Base-by-base conservation (phyloP, 2,113 vertebrate genomes). In the Myrmecobius fasciatus region DNA sequence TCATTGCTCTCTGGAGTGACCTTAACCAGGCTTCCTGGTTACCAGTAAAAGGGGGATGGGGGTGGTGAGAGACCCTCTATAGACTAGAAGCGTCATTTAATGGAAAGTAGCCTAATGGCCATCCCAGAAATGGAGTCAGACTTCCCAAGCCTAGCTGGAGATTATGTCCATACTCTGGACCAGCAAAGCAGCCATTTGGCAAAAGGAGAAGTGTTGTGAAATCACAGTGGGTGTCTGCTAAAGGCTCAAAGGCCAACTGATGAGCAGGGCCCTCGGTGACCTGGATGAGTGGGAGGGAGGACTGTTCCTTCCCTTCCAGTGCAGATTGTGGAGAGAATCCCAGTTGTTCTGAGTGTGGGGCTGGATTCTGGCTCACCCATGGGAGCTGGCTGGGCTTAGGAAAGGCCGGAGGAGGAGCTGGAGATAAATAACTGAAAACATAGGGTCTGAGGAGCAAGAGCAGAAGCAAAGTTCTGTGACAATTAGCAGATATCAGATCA, bases 181-280 rank as follows among this genome's bases (percentile, higher is more conserved):
- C 75, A 48, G 2, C 91, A 48, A 91, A 90, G 36, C 43, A 90
- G 48, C 91, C 47, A 90, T 94, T 93, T 60, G 31, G 75, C 36
- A 94, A 93, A 94, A 94, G 94, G 56, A 25, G 91, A 83, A 93
- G 25, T 67, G 53, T 75, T 94, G n/a, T 90, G 89, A 48, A 92
- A 91, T 53, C 95, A 90, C 36, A 75, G n/a, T 14, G 54, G 54
- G 17, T 67, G 31, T 56, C 83, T 90, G 4, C 43, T 96, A 95
- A 91, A 89, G 89, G 53, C 26, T 93, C 53, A 90, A 56, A 95
- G 93, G 53, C 54, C 3, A 31, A 31, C 89, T 56, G 54, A 75
- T 53, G 90, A 46, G 49, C 92, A 89, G 43, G 88, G 47, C 24
- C 49, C 56, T 92, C 91, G 93, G 56, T 91, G 52, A 53, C 52